Base-by-base conservation (phyloP, 2,888 invertebrate genomes). In the Tiphia femorata region DNA sequence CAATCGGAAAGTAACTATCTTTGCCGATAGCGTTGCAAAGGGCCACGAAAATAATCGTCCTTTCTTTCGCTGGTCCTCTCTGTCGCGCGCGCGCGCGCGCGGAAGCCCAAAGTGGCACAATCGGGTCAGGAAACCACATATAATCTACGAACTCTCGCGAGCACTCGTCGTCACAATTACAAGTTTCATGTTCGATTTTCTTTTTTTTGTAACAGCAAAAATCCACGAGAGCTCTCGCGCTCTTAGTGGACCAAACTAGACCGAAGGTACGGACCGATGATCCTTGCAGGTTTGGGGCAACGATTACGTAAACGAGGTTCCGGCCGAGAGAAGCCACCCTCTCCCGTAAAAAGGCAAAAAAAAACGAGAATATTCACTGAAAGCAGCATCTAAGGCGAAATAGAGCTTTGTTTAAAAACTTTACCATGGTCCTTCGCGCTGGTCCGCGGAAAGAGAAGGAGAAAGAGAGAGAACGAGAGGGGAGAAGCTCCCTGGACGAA, bases 381-480 rank as follows among this genome's bases (percentile, higher is more conserved):
- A 10, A 30, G 47, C 16, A 17, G 21, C 23, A 21, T 7, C 20
- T 2, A 6, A 44, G 10, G 14, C 35, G 12, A 23, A 46, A 16
- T 23, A 12, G 17, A 20, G 14, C 30, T n/a, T 12, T 25, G 10
- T 17, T 14, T 2, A 10, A 38, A 30, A 42, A 58, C 43, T 48
- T 64, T 64, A 69, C 58, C 61, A 66, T 69, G 27, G 53, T 57
- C 38, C 43, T 46, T 17, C 25, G 20, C 42, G 58, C 30, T 8
- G 55, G 40, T 12, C 52, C 47, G 50, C 43, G 21, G 35, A 40
- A 20, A 27, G 21, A 56, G 55, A 48, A 54, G 41, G 53, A 51
- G 48, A 20, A 53, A 47, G 47, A 52, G 47, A 33, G 33, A 33
- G 33, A 33, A 14, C 12, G 33, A 33, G 33, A 6, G 33, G 12